Percentiles rank a stretch among this genome's conserved stretches.
Evolutionary conservation across 2,113 vertebrate species (phyloP).

Genomic region (Macaca fascicularis): T2T-MFA8v1.1 NC_088377.1:101649501-101650000

Average conservation of each 20-base stretch:
- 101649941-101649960: conserved; percentile 60
- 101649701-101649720: not conserved
- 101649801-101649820: conserved; percentile 70
- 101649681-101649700: conserved; percentile 3
- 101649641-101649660: not conserved
- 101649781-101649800: conserved; percentile 75
- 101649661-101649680: not conserved
- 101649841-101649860: conserved; percentile 80
- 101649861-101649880: conserved; percentile 76
- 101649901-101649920: conserved; percentile 80
- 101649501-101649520: not conserved
- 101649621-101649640: not conserved
- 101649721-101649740: not conserved
- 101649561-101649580: not conserved
- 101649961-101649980: conserved; percentile 58
- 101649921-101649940: conserved; percentile 72
- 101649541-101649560: not conserved
- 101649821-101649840: conserved; percentile 81
- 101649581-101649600: conserved; percentile 42
- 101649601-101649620: not conserved
- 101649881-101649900: conserved; percentile 80
- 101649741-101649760: conserved; percentile 59
- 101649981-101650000: conserved; percentile 28
- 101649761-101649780: conserved; percentile 49
- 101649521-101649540: not conserved